Evolutionary conservation across 2,888 invertebrate genomes (phyloP), one percentile per base, ranked within the genome.

Genomic region (Dugesia japonica): DNA sequence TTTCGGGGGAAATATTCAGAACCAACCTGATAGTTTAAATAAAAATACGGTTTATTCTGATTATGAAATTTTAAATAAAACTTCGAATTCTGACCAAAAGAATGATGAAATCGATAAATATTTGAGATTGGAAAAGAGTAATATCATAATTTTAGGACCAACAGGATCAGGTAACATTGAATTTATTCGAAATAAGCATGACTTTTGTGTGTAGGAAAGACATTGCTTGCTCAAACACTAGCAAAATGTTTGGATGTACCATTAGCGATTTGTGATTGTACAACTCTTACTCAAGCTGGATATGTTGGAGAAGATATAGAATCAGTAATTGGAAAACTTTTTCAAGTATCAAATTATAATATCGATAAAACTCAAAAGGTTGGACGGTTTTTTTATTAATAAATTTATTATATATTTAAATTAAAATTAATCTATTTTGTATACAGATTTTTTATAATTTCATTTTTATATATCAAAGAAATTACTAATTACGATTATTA

Each of bases 251-350:
- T 98, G 81, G 95, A 99, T 86, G 97, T 99, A 79, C 98, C 98
- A 77, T 97, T 97, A 87, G 95, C 95, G 31, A 95, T 95, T 83
- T 95, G 95, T 86, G 97, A 98, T 87, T 97, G 97, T 86, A 85
- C 85, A 0, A 83, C 84, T 13, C 79, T 85, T 74, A 85, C 85
- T 13, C 84, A 84, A 79, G 85, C 85, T 28, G 85, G 97, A 42
- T 97, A 97, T 85, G 97, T 98, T 7, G 98, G 98, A n/a, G 97
- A 98, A 86, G 98, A 98, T 84, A 95, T 98, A 82, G 97, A 98
- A 86, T 93, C 93, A 82, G 95, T 97, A 75, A 93, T 98, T 82
- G 93, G 92, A 28, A 97, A 97, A 84, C 87, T 97, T 76, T 82
- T 88, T 0, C 94, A 95, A 86, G 94, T 95, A 85, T 95, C 97